A percentile compares a stretch with the other conserved stretches of the same genome.
Evolutionary conservation across 2,797 vertebrate species (phyloP).

Genomic region (Eulemur rubriventer): DNA sequence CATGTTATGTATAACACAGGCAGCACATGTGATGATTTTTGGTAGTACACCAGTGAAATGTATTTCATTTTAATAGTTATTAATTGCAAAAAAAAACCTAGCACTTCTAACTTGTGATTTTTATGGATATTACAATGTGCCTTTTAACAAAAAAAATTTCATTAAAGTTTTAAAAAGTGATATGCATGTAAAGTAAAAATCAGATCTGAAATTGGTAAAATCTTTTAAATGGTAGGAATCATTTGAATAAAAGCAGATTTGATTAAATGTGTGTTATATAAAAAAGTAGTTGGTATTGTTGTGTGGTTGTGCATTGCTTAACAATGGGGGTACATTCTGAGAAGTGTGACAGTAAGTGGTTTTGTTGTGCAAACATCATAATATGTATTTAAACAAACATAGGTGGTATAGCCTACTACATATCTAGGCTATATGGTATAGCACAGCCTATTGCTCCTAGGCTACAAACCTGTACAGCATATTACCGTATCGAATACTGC

Average conservation of each 20-base stretch:
- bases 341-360: not conserved
- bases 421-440: too few species aligned
- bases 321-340: not conserved
- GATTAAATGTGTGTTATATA: not conserved
- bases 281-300: not conserved
- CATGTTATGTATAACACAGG: not conserved
- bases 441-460: not conserved
- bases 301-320: not conserved
- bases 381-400: not conserved
- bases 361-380: not conserved
- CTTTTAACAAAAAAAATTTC: not conserved
- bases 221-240: not conserved
- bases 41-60: not conserved
- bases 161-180: not conserved
- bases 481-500: too few species aligned
- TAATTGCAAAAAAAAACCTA: not conserved
- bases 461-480: not conserved
- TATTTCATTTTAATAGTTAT: slow-evolving; percentile 7
- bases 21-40: not conserved
- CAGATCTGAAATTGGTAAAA: not conserved
- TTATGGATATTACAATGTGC: not conserved
- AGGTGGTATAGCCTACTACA: not conserved
- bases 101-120: not conserved
- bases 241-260: not conserved
- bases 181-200: not conserved